Base-by-base conservation (phyloP, 2,113 vertebrate species). In the Leucopsar rothschildi region DNA sequence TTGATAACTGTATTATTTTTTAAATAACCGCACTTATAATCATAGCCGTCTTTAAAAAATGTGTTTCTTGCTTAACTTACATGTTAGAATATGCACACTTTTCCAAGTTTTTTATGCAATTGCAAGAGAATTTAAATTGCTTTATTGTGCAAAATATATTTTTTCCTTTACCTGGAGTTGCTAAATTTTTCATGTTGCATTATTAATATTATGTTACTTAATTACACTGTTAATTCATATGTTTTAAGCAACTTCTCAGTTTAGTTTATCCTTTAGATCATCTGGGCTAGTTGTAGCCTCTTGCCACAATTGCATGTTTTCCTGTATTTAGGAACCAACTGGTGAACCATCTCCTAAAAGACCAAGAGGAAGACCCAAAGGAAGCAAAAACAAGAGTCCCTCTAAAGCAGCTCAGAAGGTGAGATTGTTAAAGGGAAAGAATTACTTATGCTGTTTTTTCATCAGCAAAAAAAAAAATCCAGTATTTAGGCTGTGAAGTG, bases 371-470 rank as follows among this genome's bases (percentile, higher is more conserved):
- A 98, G 99, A 98, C 99, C 99, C 83, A 99, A 99, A 98, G 99
- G 99, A 98, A 99, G 99, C 98, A 99, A 99, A 98, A 99, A 99
- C 98, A 99, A 99, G 98, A 98, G 99, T 90, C 99, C 99, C 45
- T 99, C 99, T 76, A 99, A 99, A 98, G 99, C 99, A 96, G 98
- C 98, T 73, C 98, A 99, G 98, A 99, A 99, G 99, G 99, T 99
- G 98, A 99, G 98, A 95, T 96, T 91, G 78, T 84, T 96, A 87
- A 87, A 92, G 82, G 59, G 61, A 63, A 79, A 79, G 15, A 64
- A 75, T 76, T 96, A 44, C 70, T 93, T 75, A 92, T 80, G 68
- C 84, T 88, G 28, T 61, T 59, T 86, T 91, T 78, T 94, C 24
- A 69, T 71, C 42, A 81, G 42, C 15, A 83, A 45, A 11, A 65